These are phyloP conservation scores for Umimayanthus chanpuru DNA, from an alignment of 92 coral and sea anemone genomes.

Conservation along the genomic window DNA sequence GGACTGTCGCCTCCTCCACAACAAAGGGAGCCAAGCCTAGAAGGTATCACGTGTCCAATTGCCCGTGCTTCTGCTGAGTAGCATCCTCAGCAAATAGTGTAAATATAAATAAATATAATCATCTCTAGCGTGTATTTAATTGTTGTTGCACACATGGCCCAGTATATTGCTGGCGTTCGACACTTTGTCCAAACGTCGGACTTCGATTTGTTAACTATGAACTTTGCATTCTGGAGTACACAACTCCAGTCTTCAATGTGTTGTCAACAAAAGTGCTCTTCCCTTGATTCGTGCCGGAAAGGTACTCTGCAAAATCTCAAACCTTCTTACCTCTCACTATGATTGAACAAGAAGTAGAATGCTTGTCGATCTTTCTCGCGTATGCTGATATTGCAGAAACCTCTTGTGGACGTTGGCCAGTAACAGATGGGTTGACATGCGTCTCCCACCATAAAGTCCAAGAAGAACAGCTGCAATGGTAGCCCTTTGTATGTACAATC, in stretches of 20 bases:
- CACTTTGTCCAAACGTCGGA: constrained; percentile 9
- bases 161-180: constrained; percentile 54
- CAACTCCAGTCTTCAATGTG: background rate
- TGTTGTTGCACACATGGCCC: constrained; percentile 51
- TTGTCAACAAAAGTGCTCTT: constrained; percentile 46
- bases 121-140: no score
- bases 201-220: constrained; percentile 18
- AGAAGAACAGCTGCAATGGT: background rate
- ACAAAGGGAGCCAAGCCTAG: no score
- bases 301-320: constrained; percentile 52
- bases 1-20: no score
- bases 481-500: background rate
- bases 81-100: no score
- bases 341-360: no score
- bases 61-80: no score
- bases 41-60: no score
- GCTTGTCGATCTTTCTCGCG: constrained; percentile 13
- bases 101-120: no score
- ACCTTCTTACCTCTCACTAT: constrained; percentile 15
- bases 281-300: constrained; percentile 43
- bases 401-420: constrained; percentile 53
- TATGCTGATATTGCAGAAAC: constrained; percentile 51
- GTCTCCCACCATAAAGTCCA: constrained; percentile 51
- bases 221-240: constrained; percentile 44
- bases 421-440: constrained; percentile 49